These are phyloP conservation scores for Aleadryas rufinucha DNA, from an alignment of 2,113 vertebrate species.

Conservation along the genomic window DNA sequence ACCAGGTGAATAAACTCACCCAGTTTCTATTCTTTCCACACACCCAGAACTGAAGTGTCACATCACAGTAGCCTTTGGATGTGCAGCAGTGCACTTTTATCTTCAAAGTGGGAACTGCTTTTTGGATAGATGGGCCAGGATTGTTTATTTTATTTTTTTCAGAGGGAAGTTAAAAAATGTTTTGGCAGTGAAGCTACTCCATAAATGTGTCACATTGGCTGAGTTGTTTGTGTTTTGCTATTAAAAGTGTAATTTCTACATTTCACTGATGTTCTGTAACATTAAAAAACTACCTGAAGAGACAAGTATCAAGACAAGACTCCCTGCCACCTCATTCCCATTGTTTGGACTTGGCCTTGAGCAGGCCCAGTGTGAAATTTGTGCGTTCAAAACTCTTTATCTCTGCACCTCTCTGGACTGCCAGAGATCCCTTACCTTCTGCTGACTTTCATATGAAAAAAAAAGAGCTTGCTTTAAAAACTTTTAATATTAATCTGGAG, in stretches of 20 bases:
- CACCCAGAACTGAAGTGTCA: not conserved
- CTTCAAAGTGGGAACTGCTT: not conserved
- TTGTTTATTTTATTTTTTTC: not conserved
- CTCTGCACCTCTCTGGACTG: not conserved
- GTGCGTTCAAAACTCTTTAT: not conserved
- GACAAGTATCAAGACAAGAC: not conserved
- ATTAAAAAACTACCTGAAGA: not conserved
- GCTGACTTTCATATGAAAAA: not conserved
- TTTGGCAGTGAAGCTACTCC: not conserved
- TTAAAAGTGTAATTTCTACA: not conserved
- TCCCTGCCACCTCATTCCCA: not conserved
- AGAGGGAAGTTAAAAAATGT: not conserved
- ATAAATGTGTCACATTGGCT: not conserved
- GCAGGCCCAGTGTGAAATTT: not conserved
- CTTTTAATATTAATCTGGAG: not conserved
- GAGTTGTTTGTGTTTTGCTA: not conserved
- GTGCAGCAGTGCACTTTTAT: not conserved
- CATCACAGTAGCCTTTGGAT: not conserved
- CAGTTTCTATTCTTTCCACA: not conserved
- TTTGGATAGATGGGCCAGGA: not conserved
- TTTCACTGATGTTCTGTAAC: not conserved
- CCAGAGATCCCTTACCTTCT: not conserved
- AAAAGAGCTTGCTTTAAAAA: not conserved
- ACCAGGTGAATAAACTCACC: not conserved
- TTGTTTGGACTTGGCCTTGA: not conserved